Evolutionary conservation across 1,140 invertebrate genomes (phyloP).

Genomic region (Plectrocnemia conspersa): DNA sequence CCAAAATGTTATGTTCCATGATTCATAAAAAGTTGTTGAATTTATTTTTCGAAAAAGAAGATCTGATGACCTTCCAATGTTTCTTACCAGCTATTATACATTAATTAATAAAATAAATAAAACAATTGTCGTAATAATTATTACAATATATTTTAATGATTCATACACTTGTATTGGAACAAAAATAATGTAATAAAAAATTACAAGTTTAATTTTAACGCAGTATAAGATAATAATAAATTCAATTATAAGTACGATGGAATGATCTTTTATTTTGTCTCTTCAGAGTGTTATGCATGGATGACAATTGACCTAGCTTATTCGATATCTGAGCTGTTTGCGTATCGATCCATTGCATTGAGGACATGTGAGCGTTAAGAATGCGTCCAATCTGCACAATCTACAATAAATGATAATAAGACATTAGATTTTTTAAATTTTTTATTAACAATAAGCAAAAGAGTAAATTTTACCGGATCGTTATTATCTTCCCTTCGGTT

Average conservation of each 20-base stretch:
- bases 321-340: slow-evolving; percentile 68
- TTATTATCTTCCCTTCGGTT: slow-evolving; percentile 77
- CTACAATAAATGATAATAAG: slow-evolving; percentile 47
- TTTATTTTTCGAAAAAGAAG: slow-evolving; percentile 45
- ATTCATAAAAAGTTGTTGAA: slow-evolving; percentile 45
- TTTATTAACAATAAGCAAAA: slow-evolving; percentile 15
- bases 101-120: slow-evolving; percentile 39
- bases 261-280: slow-evolving; percentile 70
- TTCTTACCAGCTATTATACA: slow-evolving; percentile 47
- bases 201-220: too few relatives aligned
- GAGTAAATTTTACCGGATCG: slow-evolving; percentile 65
- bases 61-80: slow-evolving; percentile 47
- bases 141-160: not conserved
- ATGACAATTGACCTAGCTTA: slow-evolving; percentile 77
- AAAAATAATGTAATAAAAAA: not conserved
- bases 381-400: slow-evolving; percentile 90
- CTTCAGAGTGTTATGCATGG: slow-evolving; percentile 73
- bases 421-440: not conserved
- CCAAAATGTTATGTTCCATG: slow-evolving; percentile 44
- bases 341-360: slow-evolving; percentile 87
- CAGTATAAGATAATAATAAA: not conserved
- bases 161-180: not conserved
- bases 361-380: slow-evolving; percentile 94
- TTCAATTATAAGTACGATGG: slow-evolving; percentile 54
- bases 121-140: not conserved